Evolutionary conservation across 2,888 invertebrate genomes (phyloP).

Genomic region (Hemaris fuciformis): DNA sequence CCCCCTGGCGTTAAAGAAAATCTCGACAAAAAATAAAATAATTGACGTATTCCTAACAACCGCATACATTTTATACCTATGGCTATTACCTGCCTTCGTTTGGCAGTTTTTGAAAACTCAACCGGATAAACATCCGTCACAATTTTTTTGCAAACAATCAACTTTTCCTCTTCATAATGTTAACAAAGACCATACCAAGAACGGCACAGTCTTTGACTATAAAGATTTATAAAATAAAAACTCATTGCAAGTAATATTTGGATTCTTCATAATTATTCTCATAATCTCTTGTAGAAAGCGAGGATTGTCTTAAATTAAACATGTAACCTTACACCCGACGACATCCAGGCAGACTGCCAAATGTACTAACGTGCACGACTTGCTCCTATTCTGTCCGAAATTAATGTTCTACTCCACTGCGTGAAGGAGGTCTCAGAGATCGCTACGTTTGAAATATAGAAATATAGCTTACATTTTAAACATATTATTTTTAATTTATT

Average conservation of each 20-base stretch:
- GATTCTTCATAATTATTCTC: neutral
- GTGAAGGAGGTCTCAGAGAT: conserved; percentile 1
- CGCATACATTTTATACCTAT: no score
- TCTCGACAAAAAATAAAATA: no score
- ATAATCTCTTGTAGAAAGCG: conserved; percentile 1
- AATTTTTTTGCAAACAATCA: no score
- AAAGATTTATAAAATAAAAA: no score
- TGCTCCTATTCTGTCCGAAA: conserved; percentile 24
- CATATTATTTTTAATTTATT: neutral
- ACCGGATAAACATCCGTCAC: no score
- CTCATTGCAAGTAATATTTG: neutral
- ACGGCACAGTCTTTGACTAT: neutral
- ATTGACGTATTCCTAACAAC: no score
- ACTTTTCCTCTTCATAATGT: no score
- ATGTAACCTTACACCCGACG: conserved; percentile 19
- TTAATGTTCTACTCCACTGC: conserved; percentile 11
- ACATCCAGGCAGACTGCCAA: conserved; percentile 41
- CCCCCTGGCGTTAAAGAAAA: no score
- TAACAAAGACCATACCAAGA: neutral
- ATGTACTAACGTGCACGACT: conserved; percentile 35
- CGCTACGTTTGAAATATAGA: neutral
- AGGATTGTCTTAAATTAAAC: conserved; percentile 13
- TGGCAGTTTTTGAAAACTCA: no score
- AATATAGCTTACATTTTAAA: neutral
- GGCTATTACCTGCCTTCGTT: no score